Conservation (phyloP, 2,797 vertebrate species). For the Neopelma chrysocephalum region DNA sequence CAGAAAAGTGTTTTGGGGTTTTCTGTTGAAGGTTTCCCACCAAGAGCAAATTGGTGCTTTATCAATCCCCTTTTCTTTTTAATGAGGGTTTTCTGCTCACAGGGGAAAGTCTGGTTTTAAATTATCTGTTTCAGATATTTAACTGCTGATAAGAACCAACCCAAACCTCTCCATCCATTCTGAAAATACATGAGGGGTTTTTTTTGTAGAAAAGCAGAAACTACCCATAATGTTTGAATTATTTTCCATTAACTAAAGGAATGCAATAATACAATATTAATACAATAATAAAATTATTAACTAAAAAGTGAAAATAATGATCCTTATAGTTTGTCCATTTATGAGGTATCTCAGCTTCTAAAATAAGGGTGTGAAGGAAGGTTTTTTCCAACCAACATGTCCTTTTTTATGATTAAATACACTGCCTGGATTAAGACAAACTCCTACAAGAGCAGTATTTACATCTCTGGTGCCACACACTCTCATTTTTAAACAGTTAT, state of each 20-base stretch:
- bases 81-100: background rate
- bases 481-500: background rate
- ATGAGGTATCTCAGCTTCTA: background rate
- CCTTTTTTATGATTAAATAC: constrained; percentile 11
- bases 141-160: background rate
- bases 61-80: too few relatives aligned
- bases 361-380: background rate
- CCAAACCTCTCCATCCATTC: background rate
- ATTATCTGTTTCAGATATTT: background rate
- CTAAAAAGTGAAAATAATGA: background rate
- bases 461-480: background rate
- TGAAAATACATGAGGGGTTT: fast-evolving
- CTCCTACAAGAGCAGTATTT: background rate
- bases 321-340: background rate
- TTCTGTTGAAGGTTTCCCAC: background rate
- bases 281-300: too few relatives aligned
- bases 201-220: background rate
- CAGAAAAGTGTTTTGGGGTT: background rate
- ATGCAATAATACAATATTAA: background rate
- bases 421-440: background rate
- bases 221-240: background rate
- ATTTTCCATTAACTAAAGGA: background rate
- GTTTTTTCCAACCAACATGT: background rate
- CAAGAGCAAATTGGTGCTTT: background rate
- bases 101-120: background rate